Evolutionary conservation across 2,113 vertebrate species (phyloP).

Genomic region (Aegotheles bennettii): DNA sequence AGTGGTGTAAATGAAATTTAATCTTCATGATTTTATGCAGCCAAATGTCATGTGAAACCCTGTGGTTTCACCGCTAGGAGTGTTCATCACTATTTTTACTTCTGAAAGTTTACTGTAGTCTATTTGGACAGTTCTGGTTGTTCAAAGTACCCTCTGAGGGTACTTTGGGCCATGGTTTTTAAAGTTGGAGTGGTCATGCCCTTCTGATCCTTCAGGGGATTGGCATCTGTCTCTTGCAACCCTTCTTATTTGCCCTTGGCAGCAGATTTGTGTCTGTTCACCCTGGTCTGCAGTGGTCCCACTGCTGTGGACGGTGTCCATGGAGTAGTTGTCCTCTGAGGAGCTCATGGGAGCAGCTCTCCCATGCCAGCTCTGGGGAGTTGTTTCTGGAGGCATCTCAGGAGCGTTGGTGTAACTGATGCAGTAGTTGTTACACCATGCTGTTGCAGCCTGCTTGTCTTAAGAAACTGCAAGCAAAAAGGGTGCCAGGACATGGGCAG

Average conservation of each 20-base stretch:
- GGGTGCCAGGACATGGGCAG: neutral
- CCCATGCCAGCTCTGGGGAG: no score
- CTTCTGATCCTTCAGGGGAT: neutral
- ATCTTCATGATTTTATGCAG: neutral
- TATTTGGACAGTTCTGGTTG: neutral
- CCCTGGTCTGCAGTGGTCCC: accelerated
- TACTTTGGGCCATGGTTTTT: neutral
- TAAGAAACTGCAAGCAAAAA: neutral
- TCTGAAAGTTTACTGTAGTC: neutral
- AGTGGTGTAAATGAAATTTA: neutral
- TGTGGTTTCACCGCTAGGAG: neutral
- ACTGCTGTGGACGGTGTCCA: neutral
- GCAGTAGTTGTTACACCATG: accelerated
- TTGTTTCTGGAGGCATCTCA: neutral
- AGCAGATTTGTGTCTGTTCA: no score
- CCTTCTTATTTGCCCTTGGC: neutral
- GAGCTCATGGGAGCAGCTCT: neutral
- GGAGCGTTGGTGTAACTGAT: neutral
- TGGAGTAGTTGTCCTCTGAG: neutral
- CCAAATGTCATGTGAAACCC: neutral
- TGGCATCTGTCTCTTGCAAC: neutral
- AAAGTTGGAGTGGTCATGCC: accelerated
- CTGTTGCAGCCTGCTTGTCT: neutral
- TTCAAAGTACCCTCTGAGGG: accelerated
- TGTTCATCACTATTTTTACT: neutral